Evolutionary conservation across 1,140 invertebrate species (phyloP), one percentile per base, ranked within the genome.

Genomic region (Bombyx mandarina): DNA sequence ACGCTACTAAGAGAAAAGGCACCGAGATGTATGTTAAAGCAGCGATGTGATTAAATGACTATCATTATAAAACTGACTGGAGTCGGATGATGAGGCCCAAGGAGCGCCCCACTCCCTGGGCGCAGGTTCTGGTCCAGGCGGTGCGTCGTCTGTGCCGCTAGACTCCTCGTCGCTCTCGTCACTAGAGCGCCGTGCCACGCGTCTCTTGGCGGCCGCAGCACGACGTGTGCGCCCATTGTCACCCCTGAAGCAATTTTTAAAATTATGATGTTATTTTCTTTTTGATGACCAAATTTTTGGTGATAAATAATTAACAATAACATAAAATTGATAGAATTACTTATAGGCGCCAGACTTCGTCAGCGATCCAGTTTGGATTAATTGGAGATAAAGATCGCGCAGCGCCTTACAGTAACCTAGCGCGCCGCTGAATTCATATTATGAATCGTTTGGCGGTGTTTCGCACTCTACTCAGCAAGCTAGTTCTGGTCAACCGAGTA

Each of bases 81-180:
- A 76, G 61, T 84, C 81, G 1, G 81, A 77, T 35, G 81, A 82
- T 50, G 86, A 86, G 53, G 84, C 82, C 88, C 88, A 89, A 18
- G 86, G 88, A 58, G 88, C 86, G 60, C 88, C 86, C 88, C 86
- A 89, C 61, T 85, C 84, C 57, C 85, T 69, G 35, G 83, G 79
- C 63, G 86, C 79, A 46, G 83, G 83, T 60, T 83, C 83, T 45
- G 82, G 81, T 0, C 66, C 77, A 47, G 83, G 80, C 58, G 75
- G 77, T 53, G 77, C 72, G 64, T 85, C 81, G 69, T 83, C 82
- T 7, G 77, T 79, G 62, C 76, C 79, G 71, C 77, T 81, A 7
- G 81, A 83, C 70, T 83, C 81, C 62, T 81, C 80, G 67, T 86
- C 82, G 64, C 71, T 81, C 42, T 82, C 78, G 67, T 84, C 81